Conservation (phyloP, 64 coral and sea anemone species). For the Anthopleura sola region DNA sequence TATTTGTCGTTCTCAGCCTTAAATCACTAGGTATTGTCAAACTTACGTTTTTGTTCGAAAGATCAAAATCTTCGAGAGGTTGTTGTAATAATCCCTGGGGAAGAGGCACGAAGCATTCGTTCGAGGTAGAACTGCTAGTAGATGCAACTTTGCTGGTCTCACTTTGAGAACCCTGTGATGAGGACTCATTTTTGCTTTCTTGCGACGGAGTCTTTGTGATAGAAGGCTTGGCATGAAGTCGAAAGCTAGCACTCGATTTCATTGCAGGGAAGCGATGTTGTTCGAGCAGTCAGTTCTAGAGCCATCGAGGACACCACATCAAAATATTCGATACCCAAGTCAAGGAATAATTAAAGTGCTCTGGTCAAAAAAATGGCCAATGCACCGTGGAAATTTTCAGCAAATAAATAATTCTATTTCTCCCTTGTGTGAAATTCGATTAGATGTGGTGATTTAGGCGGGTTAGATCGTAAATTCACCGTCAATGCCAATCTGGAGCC, state of each 20-base stretch:
- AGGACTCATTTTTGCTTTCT: not conserved
- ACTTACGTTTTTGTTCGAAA: conserved; percentile 55
- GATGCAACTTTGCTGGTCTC: conserved; percentile 20
- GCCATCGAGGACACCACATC: not conserved
- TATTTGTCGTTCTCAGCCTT: not conserved
- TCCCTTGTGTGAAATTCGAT: not conserved
- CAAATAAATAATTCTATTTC: not conserved
- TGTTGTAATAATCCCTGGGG: conserved; percentile 6
- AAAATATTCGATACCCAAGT: not conserved
- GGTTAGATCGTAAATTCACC: not conserved
- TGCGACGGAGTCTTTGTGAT: not conserved
- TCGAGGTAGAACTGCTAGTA: not conserved
- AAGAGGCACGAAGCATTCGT: not conserved
- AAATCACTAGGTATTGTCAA: not conserved
- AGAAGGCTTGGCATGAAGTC: conserved; percentile 23
- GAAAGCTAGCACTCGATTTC: conserved; percentile 70
- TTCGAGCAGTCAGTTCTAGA: not conserved
- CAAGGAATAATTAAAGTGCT: not conserved
- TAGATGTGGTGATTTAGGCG: not conserved
- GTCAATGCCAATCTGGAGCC: not conserved
- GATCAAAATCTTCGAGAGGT: conserved; percentile 61
- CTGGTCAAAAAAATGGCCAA: not conserved
- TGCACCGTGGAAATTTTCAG: not conserved
- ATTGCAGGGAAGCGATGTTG: conserved; percentile 3
- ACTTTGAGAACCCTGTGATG: not conserved